These are phyloP conservation scores for Cheilosia soror DNA, from an alignment of 2,888 invertebrate genomes.

Conservation along the genomic window DNA sequence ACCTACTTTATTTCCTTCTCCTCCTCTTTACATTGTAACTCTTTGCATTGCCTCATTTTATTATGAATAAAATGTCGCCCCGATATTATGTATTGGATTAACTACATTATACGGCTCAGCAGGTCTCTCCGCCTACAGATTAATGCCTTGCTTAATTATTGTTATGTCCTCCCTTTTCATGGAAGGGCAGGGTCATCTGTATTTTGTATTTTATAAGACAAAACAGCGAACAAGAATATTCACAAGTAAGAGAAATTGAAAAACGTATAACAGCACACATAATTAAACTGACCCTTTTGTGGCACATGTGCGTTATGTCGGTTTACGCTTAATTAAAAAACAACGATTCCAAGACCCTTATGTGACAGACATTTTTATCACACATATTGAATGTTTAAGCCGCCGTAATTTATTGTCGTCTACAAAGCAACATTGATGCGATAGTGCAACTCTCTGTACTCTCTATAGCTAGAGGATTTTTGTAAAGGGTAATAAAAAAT, in stretches of 20 bases:
- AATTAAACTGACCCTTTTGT: background rate
- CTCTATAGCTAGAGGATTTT: no score
- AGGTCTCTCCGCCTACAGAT: background rate
- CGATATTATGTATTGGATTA: background rate
- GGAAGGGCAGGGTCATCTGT: background rate
- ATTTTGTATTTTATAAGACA: no score
- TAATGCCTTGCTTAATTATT: conserved; percentile 55
- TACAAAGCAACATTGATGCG: no score
- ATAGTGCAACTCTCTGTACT: no score
- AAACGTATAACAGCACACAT: no score
- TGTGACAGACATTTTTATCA: conserved; percentile 30
- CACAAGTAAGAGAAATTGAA: conserved; percentile 17
- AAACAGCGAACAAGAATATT: background rate
- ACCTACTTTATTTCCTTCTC: no score
- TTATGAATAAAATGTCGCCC: background rate
- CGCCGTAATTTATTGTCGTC: conserved; percentile 21
- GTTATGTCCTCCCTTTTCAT: conserved; percentile 17
- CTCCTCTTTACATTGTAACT: no score
- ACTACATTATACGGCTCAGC: conserved; percentile 5
- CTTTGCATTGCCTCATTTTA: no score
- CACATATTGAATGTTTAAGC: conserved; percentile 43
- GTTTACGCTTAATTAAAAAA: conserved; percentile 2
- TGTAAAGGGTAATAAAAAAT: no score
- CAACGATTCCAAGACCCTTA: conserved; percentile 3
- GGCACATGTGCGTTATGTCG: conserved; percentile 16